Percentiles rank a stretch among this genome's conserved stretches.
Conservation (phyloP, 2,113 vertebrate species). For the Tichodroma muraria region DNA sequence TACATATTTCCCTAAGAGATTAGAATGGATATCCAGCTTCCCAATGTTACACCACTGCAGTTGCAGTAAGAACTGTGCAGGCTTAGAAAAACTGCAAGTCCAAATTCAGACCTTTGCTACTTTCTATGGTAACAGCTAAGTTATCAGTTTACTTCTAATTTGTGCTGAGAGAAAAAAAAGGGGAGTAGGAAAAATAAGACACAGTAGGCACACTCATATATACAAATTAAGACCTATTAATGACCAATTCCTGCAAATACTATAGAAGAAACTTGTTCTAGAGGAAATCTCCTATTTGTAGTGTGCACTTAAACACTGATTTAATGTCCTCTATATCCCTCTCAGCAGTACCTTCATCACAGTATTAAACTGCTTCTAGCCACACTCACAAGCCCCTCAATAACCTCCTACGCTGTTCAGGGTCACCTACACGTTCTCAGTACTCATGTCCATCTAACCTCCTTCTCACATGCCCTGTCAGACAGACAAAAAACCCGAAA, state of each 20-base stretch:
- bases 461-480: fast-evolving
- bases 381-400: not conserved
- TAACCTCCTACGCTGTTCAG: not conserved
- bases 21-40: not conserved
- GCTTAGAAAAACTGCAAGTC: not conserved
- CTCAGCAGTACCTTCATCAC: not conserved
- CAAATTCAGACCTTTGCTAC: not conserved
- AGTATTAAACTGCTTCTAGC: not conserved
- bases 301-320: not conserved
- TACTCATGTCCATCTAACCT: not conserved
- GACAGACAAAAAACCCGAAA: not conserved
- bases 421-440: not conserved
- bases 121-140: not conserved
- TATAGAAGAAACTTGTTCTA: not conserved
- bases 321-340: not conserved
- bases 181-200: not conserved
- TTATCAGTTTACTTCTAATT: not conserved
- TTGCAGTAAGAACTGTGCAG: not conserved
- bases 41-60: not conserved
- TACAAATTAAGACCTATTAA: not conserved
- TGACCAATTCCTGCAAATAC: not conserved
- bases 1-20: not conserved
- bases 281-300: not conserved
- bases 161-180: not conserved
- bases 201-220: not conserved